Base-by-base conservation (phyloP, 2,113 vertebrate species). In the Mustela nigripes region DNA sequence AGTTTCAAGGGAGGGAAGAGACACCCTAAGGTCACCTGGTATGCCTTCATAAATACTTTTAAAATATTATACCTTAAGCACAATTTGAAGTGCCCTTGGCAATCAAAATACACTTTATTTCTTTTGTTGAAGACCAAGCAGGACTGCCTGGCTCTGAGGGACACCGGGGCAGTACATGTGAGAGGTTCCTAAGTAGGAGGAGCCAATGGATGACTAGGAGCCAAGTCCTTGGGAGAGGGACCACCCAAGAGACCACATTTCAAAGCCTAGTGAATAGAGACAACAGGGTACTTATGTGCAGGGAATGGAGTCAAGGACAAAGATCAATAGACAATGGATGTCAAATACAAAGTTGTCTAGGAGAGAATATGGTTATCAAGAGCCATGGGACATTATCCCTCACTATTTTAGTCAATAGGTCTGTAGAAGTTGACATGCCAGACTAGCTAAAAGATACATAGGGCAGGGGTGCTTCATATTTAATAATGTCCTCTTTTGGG, bases 281-380 rank as follows among this genome's bases (percentile, higher is more conserved):
- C 3, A 63, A 26, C 21, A 73, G 7, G 12, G 22, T 71, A 24
- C 28, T 60, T 42, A 67, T 1, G 11, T 48, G 2, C 6, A 69
- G 28, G 56, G 60, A 96, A 63, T 83, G 15, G 22, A 84, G 58
- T 91, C 45, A 65, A 69, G 15, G 83, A 94, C 48, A 86, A 93
- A 65, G 15, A 90, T 33, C 80, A 89, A 53, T 16, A 31, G 14
- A 31, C 9, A 26, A 4, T 24, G 21, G 19, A 33, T 1, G 12
- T 15, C 45, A 76, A 74, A 12, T 16, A 50, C 16, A 63, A 36
- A 71, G 24, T 42, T n/a, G 15, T 65, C 2, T 62, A 1, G 50
- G 50, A 50, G 11, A 69, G 14, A 50, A 1, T 4, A 10, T 19
- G 18, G 9, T 87, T 80, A 45, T 48, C 63, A 60, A 62, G 16